These are phyloP conservation scores for Rallus crepitans DNA, from an alignment of 2,797 vertebrate genomes.

Conservation along the genomic window DNA sequence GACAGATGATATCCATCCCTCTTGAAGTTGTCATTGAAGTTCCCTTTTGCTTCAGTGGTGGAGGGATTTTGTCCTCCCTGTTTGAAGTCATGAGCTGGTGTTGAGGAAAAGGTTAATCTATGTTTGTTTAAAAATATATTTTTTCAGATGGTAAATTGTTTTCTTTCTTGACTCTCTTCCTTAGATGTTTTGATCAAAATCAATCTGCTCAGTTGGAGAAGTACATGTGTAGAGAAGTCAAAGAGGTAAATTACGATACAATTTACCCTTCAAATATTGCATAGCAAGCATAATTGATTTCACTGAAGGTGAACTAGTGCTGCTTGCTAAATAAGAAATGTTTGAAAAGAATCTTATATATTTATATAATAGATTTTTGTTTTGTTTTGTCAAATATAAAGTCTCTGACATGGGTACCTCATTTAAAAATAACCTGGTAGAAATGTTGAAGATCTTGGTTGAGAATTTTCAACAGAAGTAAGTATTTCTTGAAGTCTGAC, in stretches of 20 bases:
- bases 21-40: background rate
- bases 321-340: background rate
- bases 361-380: background rate
- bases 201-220: background rate
- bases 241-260: background rate
- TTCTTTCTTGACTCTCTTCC: background rate
- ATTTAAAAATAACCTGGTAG: background rate
- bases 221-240: background rate
- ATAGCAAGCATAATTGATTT: background rate
- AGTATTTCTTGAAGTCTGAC: background rate
- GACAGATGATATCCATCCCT: background rate
- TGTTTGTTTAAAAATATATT: background rate
- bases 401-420: background rate
- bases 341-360: background rate
- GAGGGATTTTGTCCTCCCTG: background rate
- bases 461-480: background rate
- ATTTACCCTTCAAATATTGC: background rate
- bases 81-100: background rate
- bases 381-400: background rate
- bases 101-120: background rate
- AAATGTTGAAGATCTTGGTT: background rate
- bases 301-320: background rate
- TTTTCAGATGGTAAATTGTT: background rate
- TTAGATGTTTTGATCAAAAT: background rate
- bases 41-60: background rate